Evolutionary conservation across 2,888 invertebrate species (phyloP).

Genomic region (Rhingia campestris): DNA sequence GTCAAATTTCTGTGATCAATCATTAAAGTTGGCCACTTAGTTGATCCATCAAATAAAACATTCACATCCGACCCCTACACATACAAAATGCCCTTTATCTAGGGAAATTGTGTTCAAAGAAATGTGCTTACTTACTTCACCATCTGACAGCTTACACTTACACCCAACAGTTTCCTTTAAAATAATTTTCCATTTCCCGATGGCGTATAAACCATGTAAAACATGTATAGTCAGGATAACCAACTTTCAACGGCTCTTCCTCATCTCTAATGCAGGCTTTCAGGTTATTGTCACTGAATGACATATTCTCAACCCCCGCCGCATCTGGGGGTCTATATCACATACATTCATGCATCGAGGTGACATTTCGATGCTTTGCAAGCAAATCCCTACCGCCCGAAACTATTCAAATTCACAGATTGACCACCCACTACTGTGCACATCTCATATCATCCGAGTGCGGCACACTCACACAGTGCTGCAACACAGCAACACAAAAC

Average conservation of each 20-base stretch:
- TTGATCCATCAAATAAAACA: slow-evolving; percentile 37
- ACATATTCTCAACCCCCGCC: slow-evolving; percentile 26
- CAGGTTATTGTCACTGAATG: slow-evolving; percentile 68
- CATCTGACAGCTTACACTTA: slow-evolving; percentile 2
- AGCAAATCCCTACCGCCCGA: slow-evolving; percentile 28
- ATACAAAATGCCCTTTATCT: neutral
- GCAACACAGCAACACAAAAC: slow-evolving; percentile 45
- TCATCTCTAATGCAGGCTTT: slow-evolving; percentile 54
- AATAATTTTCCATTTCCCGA: slow-evolving; percentile 58
- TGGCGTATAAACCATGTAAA: slow-evolving; percentile 45
- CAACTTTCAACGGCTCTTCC: slow-evolving; percentile 45
- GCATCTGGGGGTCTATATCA: slow-evolving; percentile 26
- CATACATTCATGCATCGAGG: slow-evolving; percentile 55
- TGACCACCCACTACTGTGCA: slow-evolving; percentile 57
- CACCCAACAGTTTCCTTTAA: slow-evolving; percentile 26
- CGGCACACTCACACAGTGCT: neutral
- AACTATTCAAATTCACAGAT: slow-evolving; percentile 61
- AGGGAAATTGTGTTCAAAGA: neutral
- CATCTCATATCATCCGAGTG: slow-evolving; percentile 9
- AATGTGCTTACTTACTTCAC: slow-evolving; percentile 21
- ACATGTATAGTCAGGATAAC: slow-evolving; percentile 52
- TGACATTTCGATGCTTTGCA: slow-evolving; percentile 63
- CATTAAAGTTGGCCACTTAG: slow-evolving; percentile 31
- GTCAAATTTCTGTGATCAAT: slow-evolving; percentile 25
- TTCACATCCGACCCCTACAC: slow-evolving; percentile 23